Conservation (phyloP, 2,888 invertebrate genomes). For the Platynereis dumerilii region DNA sequence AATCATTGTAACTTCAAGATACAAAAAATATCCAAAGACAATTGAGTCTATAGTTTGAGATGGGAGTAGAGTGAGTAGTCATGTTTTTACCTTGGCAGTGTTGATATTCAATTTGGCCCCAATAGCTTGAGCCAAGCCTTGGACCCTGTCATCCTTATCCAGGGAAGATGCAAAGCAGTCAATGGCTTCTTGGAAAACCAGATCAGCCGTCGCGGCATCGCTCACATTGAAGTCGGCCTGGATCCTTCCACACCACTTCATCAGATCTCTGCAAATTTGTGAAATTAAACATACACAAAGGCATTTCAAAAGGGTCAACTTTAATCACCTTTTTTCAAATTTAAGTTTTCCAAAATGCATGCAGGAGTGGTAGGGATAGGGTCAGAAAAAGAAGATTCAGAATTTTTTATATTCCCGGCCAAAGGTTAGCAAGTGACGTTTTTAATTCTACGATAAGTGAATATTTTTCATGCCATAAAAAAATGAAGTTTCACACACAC, state of each 20-base stretch:
- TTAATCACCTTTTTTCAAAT: too few relatives aligned
- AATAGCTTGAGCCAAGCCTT: conserved; percentile 67
- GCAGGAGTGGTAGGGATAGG: too few relatives aligned
- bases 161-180: conserved; percentile 89
- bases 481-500: conserved; percentile 26
- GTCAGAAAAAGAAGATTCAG: too few relatives aligned
- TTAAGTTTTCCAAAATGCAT: too few relatives aligned
- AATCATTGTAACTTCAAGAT: too few relatives aligned
- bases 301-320: too few relatives aligned
- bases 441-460: too few relatives aligned
- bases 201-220: conserved; percentile 46
- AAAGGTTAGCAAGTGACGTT: too few relatives aligned
- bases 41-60: neutral
- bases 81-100: conserved; percentile 53
- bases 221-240: conserved; percentile 75
- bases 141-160: conserved; percentile 69
- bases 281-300: neutral
- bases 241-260: conserved; percentile 88
- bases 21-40: conserved; percentile 4
- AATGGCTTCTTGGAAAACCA: conserved; percentile 76
- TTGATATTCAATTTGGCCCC: conserved; percentile 80
- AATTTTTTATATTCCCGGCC: too few relatives aligned
- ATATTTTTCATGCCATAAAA: neutral
- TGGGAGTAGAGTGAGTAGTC: too few relatives aligned
- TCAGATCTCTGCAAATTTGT: conserved; percentile 73